Base-by-base conservation (phyloP, 2,113 vertebrate species). In the Malurus alboscapulatus region DNA sequence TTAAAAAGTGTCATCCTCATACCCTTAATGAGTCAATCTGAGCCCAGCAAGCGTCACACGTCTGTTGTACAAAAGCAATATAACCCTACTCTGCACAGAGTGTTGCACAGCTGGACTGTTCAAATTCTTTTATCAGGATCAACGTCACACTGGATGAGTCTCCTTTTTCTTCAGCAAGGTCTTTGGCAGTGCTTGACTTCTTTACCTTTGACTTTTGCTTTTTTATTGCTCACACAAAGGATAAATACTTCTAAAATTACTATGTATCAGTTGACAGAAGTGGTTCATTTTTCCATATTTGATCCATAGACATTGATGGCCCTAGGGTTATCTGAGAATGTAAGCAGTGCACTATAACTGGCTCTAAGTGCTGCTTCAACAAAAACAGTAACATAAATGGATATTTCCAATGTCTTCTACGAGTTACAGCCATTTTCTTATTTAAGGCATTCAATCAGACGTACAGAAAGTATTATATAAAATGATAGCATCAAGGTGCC, bases 21-120 rank as follows among this genome's bases (percentile, higher is more conserved):
- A 78, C 51, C 94, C 93, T 90, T 95, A 94, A 88, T 95, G 90
- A 96, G 75, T 91, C 92, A 88, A 17, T 95, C 82, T 93, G 25
- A 55, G 36, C 50, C 51, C 44, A 83, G 90, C 79, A 42, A 36
- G 90, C 96, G 92, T 95, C 96, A 93, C 84, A 44, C n/a, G 12
- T 48, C 38, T 55, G 77, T 92, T 96, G 78, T 81, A 96, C 88
- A 91, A 87, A 90, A 97, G 69, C 4, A 1, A 80, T 96, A 24
- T 40, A 72, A 71, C 36, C 65, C 74, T 62, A 65, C 48, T 89
- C 91, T 79, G 94, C 93, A 22, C 22, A 58, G 61, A 80, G 88
- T 71, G 78, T 77, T 14, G 21, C 87, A 58, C 74, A 88, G 27
- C 69, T 36, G 72, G 93, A 78, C 74, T 76, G 44, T 80, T 94